Base-by-base conservation (phyloP, 2,113 vertebrate species). In the Hippolais icterina region DNA sequence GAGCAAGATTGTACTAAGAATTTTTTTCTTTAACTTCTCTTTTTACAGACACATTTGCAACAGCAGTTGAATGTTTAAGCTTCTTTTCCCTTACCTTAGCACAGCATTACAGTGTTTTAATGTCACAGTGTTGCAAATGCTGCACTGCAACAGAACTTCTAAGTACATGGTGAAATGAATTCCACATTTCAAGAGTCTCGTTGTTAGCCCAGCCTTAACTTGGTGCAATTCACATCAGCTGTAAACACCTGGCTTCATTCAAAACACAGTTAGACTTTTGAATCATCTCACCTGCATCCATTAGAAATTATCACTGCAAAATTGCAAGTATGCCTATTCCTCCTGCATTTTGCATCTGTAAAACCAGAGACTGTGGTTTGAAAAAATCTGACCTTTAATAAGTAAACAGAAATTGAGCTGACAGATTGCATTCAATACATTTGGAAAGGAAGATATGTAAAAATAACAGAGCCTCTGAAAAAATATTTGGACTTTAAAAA, bases 401-500 rank as follows among this genome's bases (percentile, higher is more conserved):
- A 94, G 83, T 70, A 92, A 94, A 79, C 56, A 84, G 77, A 90
- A 95, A 79, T 76, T 54, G 50, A 94, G 84, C 46, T 87, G 74
- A 82, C 82, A 87, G 52, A 63, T 47, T 97, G 56, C 88, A 91
- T 50, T 93, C 60, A 88, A 90, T 47, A 63, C 21, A 57, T 78
- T 77, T 94, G 65, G 85, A 91, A 84, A 90, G 75, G 59, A 80
- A 66, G 59, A 59, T 52, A 63, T 7, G 31, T 59, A 92, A 80
- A 96, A 95, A 93, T 66, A 87, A 96, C 61, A 86, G 44, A 89
- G 46, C 41, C 61, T 91, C 90, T 93, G 84, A 96, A 78, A 90
- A 93, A 95, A 90, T 94, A 89, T 53, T 60, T 88, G 63, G 71
- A 74, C 50, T 84, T 90, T 71, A 10, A 66, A 93, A 97, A 88